Evolutionary conservation across 2,888 invertebrate genomes (phyloP).

Genomic region (Andrena haemorrhoa): DNA sequence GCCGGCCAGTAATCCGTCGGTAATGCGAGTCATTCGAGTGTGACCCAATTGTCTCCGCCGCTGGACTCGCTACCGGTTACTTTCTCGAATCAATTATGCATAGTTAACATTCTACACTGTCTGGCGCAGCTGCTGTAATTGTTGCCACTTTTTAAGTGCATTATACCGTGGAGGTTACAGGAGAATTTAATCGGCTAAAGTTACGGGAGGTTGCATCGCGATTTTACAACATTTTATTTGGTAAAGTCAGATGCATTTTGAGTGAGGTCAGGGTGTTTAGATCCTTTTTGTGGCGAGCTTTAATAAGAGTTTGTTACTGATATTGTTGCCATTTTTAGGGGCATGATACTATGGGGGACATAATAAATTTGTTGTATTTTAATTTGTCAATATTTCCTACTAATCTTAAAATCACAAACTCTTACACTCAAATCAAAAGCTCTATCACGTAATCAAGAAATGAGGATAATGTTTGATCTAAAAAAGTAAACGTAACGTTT

Average conservation of each 20-base stretch:
- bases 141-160: neutral
- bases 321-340: neutral
- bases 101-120: conserved; percentile 32
- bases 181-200: no score
- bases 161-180: no score
- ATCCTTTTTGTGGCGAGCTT: no score
- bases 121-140: neutral
- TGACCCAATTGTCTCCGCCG: conserved; percentile 59
- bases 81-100: conserved; percentile 56
- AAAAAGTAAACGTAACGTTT: neutral
- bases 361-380: no score
- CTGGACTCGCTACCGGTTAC: conserved; percentile 20
- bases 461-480: neutral
- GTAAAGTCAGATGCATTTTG: no score
- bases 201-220: no score
- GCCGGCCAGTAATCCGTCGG: conserved; percentile 61
- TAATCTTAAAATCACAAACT: neutral
- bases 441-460: neutral
- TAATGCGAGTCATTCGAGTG: conserved; percentile 62
- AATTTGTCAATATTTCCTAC: neutral
- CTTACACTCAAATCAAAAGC: neutral
- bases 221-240: no score
- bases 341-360: neutral
- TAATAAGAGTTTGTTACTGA: neutral
- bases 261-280: no score